phyloP scores from a whole-genome alignment of 2,888 invertebrate species.

The Eilema sororculum region DNA sequence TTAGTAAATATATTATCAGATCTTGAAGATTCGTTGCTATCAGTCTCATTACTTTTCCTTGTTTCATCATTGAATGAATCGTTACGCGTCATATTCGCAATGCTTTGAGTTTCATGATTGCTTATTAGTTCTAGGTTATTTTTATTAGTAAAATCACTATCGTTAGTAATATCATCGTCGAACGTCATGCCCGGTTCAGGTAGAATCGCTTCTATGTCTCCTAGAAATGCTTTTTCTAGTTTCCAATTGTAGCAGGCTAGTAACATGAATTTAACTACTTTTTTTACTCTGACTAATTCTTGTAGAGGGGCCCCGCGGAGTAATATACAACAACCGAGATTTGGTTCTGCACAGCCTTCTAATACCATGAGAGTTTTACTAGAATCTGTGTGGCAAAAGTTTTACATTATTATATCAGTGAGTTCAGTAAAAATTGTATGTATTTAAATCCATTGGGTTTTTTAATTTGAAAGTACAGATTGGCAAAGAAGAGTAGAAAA shows the following conservation, averaged over 20 bases:
- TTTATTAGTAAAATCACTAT: conserved; percentile 44
- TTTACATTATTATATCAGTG: not conserved
- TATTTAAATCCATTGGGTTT: not conserved
- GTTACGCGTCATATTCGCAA: conserved; percentile 19
- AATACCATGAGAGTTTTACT: conserved; percentile 97
- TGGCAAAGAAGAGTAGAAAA: too few relatives aligned
- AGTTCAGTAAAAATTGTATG: not conserved
- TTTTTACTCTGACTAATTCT: conserved; percentile 94
- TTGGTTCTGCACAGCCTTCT: conserved; percentile 94
- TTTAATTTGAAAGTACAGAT: not conserved
- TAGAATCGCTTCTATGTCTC: conserved; percentile 90
- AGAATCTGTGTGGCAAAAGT: conserved; percentile 72
- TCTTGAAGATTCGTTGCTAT: conserved; percentile 52
- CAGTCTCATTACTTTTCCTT: conserved; percentile 46
- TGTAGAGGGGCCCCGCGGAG: conserved; percentile 91
- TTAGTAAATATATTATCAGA: conserved; percentile 49
- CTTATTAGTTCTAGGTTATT: conserved; percentile 26
- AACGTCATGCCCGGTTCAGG: conserved; percentile 80
- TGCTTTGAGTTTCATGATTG: conserved; percentile 28
- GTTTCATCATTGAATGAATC: conserved; percentile 35
- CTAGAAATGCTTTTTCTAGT: conserved; percentile 96
- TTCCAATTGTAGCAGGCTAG: conserved; percentile 96
- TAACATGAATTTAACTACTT: conserved; percentile 93
- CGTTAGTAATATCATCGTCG: conserved; percentile 62
- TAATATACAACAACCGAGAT: conserved; percentile 95